Evolutionary conservation across 2,888 invertebrate species (phyloP), one percentile per base, ranked within the genome.

Genomic region (Gastracanthus pulcherrimus): DNA sequence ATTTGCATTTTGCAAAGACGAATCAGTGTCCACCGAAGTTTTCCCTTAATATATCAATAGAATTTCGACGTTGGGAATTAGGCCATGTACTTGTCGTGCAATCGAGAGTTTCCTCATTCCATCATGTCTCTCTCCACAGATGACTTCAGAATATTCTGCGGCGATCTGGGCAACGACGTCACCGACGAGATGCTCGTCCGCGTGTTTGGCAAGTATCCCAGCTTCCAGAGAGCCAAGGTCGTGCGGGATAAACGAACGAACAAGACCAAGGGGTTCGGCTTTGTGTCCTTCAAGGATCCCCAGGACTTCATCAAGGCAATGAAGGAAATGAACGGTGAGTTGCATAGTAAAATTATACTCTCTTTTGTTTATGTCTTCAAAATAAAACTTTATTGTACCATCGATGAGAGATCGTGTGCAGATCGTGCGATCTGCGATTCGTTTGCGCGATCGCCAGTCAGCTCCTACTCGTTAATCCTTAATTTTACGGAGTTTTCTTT

Each of bases 81-180:
- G 36, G 34, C 34, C 7, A 31, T 2, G 19, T 34, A 45, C 45
- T 67, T 67, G 34, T 19, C 7, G 34, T 19, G 9, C 9, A n/a
- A 19, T 45, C 29, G n/a, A 16, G 1, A 74, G 31, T 80, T 78
- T 79, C 34, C 16, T 51, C 19, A 76, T 66, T 19, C 48, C 23
- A 51, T 69, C 51, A 26, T 70, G 41, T 75, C 62, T 76, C 79
- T 66, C 48, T 81, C 87, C 84, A 23, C 86, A 94, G 98, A 98
- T 93, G 99, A 99, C 93, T 99, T 98, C 92, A 94, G 99, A 84
- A 96, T 99, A 92, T 99, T 99, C 92, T 99, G 99, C 90, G 99
- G 99, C n/a, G 99, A 99, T 93, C 94, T 99, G 64, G 99, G 99
- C 19, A 99, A 99, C 91, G 99, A 99, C 91, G 99, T 99, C 31